Conservation (phyloP, 1,140 invertebrate genomes). For the Cotesia glomerata region DNA sequence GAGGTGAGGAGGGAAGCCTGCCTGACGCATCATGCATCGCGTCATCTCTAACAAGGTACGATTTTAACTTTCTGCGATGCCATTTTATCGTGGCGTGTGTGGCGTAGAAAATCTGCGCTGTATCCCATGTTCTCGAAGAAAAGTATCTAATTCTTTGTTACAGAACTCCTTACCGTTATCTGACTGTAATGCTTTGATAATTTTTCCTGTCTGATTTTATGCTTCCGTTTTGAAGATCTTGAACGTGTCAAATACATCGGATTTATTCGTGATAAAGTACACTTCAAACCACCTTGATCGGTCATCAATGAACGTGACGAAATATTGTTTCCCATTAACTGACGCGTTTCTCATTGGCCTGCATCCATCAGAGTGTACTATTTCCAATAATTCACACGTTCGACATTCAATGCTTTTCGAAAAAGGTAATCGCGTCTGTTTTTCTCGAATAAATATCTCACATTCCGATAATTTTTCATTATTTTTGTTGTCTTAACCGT, state of each 20-base stretch:
- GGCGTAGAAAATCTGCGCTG: background rate
- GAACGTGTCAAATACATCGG: constrained; percentile 48
- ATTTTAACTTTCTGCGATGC: background rate
- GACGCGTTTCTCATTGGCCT: constrained; percentile 54
- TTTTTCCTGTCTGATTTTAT: constrained; percentile 43
- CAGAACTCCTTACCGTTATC: constrained; percentile 59
- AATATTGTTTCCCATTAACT: constrained; percentile 50
- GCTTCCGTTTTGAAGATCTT: constrained; percentile 47
- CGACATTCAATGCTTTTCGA: constrained; percentile 22
- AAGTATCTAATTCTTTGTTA: constrained; percentile 44
- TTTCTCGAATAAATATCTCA: constrained; percentile 39
- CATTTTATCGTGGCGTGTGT: background rate
- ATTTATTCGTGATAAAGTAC: constrained; percentile 54
- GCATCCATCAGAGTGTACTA: constrained; percentile 54
- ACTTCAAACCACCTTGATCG: constrained; percentile 50
- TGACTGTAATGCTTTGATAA: constrained; percentile 45
- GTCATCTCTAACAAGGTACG: constrained; percentile 4
- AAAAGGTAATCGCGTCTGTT: constrained; percentile 35
- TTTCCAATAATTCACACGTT: constrained; percentile 30
- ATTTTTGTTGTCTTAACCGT: constrained; percentile 7
- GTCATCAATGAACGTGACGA: constrained; percentile 60
- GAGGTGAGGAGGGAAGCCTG: background rate
- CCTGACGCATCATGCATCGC: background rate
- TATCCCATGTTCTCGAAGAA: constrained; percentile 27
- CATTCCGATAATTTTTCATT: constrained; percentile 29